A percentile compares a stretch with the other conserved stretches of the same genome.
These are phyloP conservation scores for Chascanopsetta lugubris DNA, from an alignment of 2,113 vertebrate species.

Conservation along the genomic window DNA sequence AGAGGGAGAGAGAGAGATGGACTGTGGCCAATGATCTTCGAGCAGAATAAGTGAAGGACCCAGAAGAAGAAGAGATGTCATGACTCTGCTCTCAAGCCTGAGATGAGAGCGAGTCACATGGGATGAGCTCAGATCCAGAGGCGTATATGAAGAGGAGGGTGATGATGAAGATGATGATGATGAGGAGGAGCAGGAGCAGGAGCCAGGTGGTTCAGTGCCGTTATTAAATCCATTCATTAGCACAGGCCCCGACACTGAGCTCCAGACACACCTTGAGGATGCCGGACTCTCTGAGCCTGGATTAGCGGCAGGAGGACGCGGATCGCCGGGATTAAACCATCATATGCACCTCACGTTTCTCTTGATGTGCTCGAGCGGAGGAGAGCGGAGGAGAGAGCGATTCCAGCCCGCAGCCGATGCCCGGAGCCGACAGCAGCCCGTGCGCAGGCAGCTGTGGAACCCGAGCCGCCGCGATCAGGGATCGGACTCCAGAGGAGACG, in stretches of 20 bases:
- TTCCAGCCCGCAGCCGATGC: conserved; percentile 53
- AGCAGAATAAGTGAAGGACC: conserved; percentile 47
- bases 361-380: conserved; percentile 61
- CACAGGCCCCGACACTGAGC: conserved; percentile 14
- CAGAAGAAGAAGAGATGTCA: conserved; percentile 25
- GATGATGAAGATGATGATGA: conserved; percentile 40
- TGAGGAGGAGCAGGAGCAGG: conserved; percentile 25
- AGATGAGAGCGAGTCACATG: conserved; percentile 19
- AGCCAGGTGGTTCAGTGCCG: conserved; percentile 45
- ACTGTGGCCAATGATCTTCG: conserved; percentile 52
- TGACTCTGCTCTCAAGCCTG: conserved; percentile 23
- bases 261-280: not conserved
- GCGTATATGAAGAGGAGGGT: conserved; percentile 36
- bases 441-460: conserved; percentile 51
- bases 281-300: not conserved
- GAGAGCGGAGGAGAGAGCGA: conserved; percentile 53
- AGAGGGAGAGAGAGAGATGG: conserved; percentile 26
- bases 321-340: conserved; percentile 44
- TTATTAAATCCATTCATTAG: conserved; percentile 23
- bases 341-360: conserved; percentile 15
- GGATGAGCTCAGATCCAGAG: conserved; percentile 33
- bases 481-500: conserved; percentile 63
- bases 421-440: conserved; percentile 42
- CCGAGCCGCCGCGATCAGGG: conserved; percentile 45
- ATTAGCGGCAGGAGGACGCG: conserved; percentile 32